Evolutionary conservation across 2,113 vertebrate species (phyloP).

Genomic region (Uria lomvia): DNA sequence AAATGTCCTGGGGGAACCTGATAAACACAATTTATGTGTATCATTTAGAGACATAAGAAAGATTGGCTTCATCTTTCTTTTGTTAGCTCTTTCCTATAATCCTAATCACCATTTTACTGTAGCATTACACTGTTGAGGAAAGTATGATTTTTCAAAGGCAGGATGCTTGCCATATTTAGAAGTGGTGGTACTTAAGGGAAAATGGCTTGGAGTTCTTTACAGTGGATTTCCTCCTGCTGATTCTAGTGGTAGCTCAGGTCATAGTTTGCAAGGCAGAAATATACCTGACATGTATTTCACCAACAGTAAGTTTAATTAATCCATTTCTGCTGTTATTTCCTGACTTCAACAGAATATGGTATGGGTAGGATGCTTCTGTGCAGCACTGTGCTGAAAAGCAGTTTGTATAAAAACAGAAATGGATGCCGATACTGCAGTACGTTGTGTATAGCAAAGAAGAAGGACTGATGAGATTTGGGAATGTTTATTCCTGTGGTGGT

Average conservation of each 20-base stretch:
- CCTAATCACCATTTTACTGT: not conserved
- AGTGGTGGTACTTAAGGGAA: not conserved
- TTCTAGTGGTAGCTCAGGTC: not conserved
- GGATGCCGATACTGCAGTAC: not conserved
- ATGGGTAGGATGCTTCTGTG: not conserved
- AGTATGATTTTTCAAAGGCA: not conserved
- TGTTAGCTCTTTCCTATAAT: conserved; percentile 29
- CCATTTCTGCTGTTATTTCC: not conserved
- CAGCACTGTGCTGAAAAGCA: not conserved
- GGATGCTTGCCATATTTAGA: not conserved
- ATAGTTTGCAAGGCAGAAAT: not conserved
- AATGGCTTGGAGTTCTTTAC: not conserved
- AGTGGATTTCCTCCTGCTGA: not conserved
- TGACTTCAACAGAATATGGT: not conserved
- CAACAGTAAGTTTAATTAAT: not conserved
- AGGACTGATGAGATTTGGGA: not conserved
- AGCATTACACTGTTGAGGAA: not conserved
- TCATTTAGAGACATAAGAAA: conserved; percentile 20
- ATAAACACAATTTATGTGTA: not conserved
- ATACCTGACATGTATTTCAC: not conserved
- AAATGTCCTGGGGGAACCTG: conserved; percentile 18
- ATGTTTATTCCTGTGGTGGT: not conserved
- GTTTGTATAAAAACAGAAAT: not conserved
- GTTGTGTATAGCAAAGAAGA: not conserved
- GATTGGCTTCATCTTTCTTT: conserved; percentile 4